Conservation (phyloP, 1,140 invertebrate genomes). For the Aleiodes sp. region DNA sequence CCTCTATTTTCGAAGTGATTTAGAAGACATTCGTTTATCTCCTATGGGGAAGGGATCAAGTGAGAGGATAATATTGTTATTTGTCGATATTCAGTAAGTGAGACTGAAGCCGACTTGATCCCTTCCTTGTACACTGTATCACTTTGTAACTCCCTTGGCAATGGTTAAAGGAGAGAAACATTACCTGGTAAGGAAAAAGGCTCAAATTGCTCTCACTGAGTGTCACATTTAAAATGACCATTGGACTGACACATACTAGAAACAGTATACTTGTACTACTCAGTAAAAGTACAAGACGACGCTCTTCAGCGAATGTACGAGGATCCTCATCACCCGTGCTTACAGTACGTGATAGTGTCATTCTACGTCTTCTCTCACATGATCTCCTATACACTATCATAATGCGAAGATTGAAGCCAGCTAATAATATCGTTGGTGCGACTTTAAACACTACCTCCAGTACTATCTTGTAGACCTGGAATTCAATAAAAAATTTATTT, state of each 20-base stretch:
- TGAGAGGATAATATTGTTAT: neutral
- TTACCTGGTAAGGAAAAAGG: conserved; percentile 72
- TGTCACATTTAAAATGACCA: conserved; percentile 78
- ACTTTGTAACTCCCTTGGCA: neutral
- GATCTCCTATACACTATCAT: conserved; percentile 75
- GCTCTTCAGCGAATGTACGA: conserved; percentile 76
- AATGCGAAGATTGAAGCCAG: conserved; percentile 75
- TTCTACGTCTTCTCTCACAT: conserved; percentile 72
- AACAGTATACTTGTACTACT: conserved; percentile 79
- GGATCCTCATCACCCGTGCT: conserved; percentile 69
- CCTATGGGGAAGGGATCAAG: neutral
- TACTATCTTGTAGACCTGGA: conserved; percentile 71
- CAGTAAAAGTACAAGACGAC: conserved; percentile 74
- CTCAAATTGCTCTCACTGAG: conserved; percentile 72
- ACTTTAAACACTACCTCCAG: conserved; percentile 75
- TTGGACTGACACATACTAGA: conserved; percentile 78
- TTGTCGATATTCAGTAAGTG: neutral
- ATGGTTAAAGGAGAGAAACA: neutral
- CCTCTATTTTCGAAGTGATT: neutral
- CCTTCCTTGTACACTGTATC: too few relatives aligned
- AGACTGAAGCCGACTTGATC: neutral
- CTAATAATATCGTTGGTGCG: conserved; percentile 74
- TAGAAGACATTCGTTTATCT: neutral
- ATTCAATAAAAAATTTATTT: conserved; percentile 33
- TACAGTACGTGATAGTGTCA: conserved; percentile 70